Conservation (phyloP, 2,888 invertebrate genomes). For the Plemyria rubiginata region DNA sequence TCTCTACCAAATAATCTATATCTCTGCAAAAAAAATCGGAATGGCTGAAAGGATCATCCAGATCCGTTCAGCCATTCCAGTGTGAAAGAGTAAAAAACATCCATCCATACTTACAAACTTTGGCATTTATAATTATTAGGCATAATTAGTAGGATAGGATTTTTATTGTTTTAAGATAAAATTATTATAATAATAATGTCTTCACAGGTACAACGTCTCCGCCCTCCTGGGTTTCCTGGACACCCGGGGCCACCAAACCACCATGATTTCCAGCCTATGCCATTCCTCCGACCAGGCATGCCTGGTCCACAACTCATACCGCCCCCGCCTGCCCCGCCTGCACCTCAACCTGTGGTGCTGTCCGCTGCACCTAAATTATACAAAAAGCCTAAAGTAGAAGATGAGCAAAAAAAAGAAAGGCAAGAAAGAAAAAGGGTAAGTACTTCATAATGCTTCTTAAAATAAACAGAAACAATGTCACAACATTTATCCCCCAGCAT, state of each 20-base stretch:
- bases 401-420: conserved; percentile 67
- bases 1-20: no score
- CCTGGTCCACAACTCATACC: conserved; percentile 75
- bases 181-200: background rate
- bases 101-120: no score
- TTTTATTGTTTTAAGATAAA: background rate
- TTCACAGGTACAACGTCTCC: conserved; percentile 65
- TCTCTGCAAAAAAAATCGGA: no score
- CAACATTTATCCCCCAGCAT: no score
- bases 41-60: no score
- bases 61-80: no score
- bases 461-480: no score
- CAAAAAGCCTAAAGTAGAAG: conserved; percentile 78
- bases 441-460: background rate
- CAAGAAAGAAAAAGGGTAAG: conserved; percentile 67
- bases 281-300: conserved; percentile 67
- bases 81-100: no score
- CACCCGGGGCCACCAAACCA: conserved; percentile 26
- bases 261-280: conserved; percentile 63
- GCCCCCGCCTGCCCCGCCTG: conserved; percentile 73
- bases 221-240: conserved; percentile 44
- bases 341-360: conserved; percentile 86
- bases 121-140: no score
- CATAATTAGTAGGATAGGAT: no score
- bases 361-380: conserved; percentile 89